Evolutionary conservation across 2,888 invertebrate species (phyloP), one percentile per base, ranked within the genome.

Genomic region (Yponomeuta malinellus): DNA sequence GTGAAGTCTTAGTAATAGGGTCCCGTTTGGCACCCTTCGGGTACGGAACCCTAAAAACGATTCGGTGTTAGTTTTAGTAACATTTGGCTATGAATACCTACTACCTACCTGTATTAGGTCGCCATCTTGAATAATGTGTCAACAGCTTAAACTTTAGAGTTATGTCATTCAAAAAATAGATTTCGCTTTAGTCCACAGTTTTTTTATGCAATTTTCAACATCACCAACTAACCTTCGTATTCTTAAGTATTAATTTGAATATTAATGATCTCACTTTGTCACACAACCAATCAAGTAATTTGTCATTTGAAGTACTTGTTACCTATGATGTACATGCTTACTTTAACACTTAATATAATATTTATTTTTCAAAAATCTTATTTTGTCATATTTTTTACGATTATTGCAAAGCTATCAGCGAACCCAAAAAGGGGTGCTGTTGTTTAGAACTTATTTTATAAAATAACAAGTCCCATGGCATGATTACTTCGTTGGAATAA

Each of bases 251-350:
- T 91, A 88, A 89, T 89, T 86, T 87, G 87, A 89, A 86, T 88
- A 85, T 84, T 84, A 85, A 86, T 91, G 91, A 92, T 92, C 91
- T 92, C 91, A 92, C 87, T 87, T 85, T 88, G 89, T 91, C 89
- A 88, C 89, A 88, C 84, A 79, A 81, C 80, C 82, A 81, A 78
- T 80, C 77, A 76, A 78, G 83, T 85, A 83, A 85, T 83, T 81
- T 86, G 85, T 86, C 84, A 83, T 80, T 78, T 73, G 70, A 59
- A 29, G 64, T 71, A 73, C 71, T 73, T 74, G 72, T 71, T 71
- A 10, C 31, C 23, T 52, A 48, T 52, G 12, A 66, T 63, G 37
- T 68, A 48, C 15, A 15, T 67, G 10, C 12, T 31, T 15, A 59
- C 71, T 65, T 48, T 71, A 63, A 71, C 29, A 10, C 64, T 64